Base-by-base conservation (phyloP, 2,113 vertebrate genomes). In the Machaerirhynchus nigripectus region DNA sequence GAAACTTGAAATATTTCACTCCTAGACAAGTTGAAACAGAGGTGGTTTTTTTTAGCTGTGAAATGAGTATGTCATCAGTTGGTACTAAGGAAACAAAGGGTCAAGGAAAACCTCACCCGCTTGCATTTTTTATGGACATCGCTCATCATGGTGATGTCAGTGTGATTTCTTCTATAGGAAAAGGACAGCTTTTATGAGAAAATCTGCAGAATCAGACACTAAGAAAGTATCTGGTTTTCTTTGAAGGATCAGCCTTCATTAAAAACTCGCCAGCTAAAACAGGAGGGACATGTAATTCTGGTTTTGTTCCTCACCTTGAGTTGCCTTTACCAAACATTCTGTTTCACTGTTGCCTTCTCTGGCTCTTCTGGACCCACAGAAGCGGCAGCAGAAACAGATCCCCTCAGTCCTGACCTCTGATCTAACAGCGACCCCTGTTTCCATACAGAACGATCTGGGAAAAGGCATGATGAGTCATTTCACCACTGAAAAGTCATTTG, bases 11-110 rank as follows among this genome's bases (percentile, higher is more conserved):
- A 73, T 60, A 59, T 46, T 84, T 91, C 49, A 65, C 73, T 81
- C 60, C n/a, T 3, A 0, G 87, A 53, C 94, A 97, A 95, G 96
- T 85, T 4, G 30, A 69, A 97, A 94, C 89, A 82, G 76, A 87
- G 18, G 8, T 90, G 18, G 8, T 90, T 91, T 93, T 90, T 94
- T 93, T 86, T 31, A 91, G 74, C 87, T 73, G 53, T 68, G 65
- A 91, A 91, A 90, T 39, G 49, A 93, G 11, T 57, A 67, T 74
- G 78, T 95, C 93, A 91, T 87, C 63, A 9, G 50, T 76, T n/a
- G 50, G 67, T 90, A 74, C 89, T 24, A 65, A 42, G 46, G 42
- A 87, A 94, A 89, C 84, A 96, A 95, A 95, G 39, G 78, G 57
- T 95, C 94, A 81, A 89, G 56, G 26, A 64, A 82, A 89, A 78